Percentiles rank a stretch among this genome's conserved stretches.
Evolutionary conservation across 2,888 invertebrate species (phyloP).

Genomic region (Nasonovia ribisnigri): DNA sequence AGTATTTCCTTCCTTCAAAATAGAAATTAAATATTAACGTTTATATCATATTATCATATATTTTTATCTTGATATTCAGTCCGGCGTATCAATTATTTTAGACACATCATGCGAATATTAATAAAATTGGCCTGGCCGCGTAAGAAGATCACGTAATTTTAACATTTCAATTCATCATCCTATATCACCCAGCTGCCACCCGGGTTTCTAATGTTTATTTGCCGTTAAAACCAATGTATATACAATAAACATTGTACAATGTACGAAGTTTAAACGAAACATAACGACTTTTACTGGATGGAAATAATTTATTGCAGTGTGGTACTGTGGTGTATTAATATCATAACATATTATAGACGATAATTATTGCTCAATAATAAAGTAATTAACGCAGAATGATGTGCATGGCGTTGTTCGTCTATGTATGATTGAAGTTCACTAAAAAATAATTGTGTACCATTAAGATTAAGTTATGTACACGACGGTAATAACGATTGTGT

Average conservation of each 20-base stretch:
- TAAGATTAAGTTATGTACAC: neutral
- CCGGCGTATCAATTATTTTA: neutral
- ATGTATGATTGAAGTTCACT: neutral
- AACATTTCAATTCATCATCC: neutral
- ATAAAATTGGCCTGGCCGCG: neutral
- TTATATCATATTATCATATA: neutral
- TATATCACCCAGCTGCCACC: neutral
- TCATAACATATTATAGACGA: neutral
- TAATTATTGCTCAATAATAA: neutral
- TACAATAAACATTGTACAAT: neutral
- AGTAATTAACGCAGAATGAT: neutral
- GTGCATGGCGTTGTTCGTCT: neutral
- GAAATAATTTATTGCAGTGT: neutral
- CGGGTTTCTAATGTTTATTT: neutral
- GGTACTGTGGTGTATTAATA: neutral
- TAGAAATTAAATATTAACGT: neutral
- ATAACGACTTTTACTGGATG: neutral
- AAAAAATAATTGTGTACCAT: neutral
- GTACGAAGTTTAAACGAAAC: neutral
- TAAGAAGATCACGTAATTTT: neutral
- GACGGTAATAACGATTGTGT: neutral
- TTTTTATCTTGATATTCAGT: neutral
- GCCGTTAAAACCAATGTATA: neutral
- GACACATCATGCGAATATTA: neutral
- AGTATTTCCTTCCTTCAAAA: neutral